Conservation (phyloP, 2,113 vertebrate genomes). For the Istiophorus platypterus region DNA sequence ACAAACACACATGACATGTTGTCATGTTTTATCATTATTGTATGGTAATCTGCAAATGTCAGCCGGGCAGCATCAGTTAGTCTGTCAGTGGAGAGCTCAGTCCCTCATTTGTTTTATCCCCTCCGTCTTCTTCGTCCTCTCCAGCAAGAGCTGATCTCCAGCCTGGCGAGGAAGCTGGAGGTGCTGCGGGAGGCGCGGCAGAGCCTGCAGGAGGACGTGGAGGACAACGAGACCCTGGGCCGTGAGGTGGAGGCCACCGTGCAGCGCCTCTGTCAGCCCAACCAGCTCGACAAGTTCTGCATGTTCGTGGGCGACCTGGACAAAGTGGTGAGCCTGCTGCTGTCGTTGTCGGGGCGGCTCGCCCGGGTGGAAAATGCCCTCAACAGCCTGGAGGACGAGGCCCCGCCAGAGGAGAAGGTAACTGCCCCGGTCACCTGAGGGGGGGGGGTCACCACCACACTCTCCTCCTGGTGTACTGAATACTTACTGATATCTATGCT, state of each 20-base stretch:
- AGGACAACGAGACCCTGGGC: constrained; percentile 90
- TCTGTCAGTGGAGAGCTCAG: too few relatives aligned
- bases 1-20: too few relatives aligned
- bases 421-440: accelerated
- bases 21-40: too few relatives aligned
- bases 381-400: constrained; percentile 89
- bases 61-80: too few relatives aligned
- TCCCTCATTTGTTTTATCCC: too few relatives aligned
- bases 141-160: constrained; percentile 94
- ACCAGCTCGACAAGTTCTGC: constrained; percentile 94
- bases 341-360: constrained; percentile 92
- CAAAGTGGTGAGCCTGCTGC: constrained; percentile 95
- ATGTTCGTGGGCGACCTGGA: constrained; percentile 97
- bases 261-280: constrained; percentile 90
- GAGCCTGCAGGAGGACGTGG: constrained; percentile 92
- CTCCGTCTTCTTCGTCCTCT: not conserved
- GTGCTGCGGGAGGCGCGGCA: constrained; percentile 90
- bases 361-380: constrained; percentile 96
- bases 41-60: too few relatives aligned
- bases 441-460: too few relatives aligned
- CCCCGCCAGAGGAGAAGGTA: constrained; percentile 90
- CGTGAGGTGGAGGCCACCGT: constrained; percentile 90
- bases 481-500: not conserved
- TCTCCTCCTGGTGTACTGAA: not conserved
- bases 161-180: constrained; percentile 91